phyloP scores from a whole-genome alignment of 2,797 vertebrate genomes.

The Anabacerthia variegaticeps region DNA sequence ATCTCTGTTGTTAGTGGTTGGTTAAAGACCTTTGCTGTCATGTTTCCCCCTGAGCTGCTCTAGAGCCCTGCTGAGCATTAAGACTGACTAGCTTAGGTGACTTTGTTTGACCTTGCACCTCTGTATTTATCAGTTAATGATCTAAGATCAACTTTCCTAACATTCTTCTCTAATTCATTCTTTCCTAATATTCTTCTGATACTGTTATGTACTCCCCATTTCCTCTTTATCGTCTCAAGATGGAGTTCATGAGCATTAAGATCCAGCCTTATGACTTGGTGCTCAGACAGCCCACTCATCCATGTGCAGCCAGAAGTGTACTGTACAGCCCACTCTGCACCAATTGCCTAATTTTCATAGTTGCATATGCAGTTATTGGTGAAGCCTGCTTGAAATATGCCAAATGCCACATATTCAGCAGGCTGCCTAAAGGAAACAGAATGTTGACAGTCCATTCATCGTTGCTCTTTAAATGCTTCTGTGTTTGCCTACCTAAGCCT shows the following conservation, averaged over 20 bases:
- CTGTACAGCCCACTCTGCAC: background rate
- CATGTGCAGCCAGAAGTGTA: rapidly evolving
- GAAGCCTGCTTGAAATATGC: background rate
- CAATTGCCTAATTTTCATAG: background rate
- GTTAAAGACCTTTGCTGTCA: background rate
- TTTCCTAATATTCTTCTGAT: background rate
- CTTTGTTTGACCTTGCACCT: background rate
- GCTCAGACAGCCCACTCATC: background rate
- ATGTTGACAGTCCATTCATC: background rate
- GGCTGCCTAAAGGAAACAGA: background rate
- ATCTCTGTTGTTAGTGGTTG: background rate
- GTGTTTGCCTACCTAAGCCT: background rate
- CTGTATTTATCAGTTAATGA: background rate
- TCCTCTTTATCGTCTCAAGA: background rate
- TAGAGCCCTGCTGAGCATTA: background rate
- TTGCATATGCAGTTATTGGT: background rate
- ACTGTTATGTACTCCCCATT: background rate
- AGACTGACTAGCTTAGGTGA: background rate
- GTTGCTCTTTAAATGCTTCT: background rate
- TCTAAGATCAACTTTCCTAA: background rate
- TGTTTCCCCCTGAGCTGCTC: background rate
- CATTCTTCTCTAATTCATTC: background rate
- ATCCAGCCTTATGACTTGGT: background rate
- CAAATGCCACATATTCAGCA: background rate
- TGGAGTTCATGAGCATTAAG: background rate